Conservation (phyloP, 2,113 vertebrate species). For the Kryptolebias marmoratus region DNA sequence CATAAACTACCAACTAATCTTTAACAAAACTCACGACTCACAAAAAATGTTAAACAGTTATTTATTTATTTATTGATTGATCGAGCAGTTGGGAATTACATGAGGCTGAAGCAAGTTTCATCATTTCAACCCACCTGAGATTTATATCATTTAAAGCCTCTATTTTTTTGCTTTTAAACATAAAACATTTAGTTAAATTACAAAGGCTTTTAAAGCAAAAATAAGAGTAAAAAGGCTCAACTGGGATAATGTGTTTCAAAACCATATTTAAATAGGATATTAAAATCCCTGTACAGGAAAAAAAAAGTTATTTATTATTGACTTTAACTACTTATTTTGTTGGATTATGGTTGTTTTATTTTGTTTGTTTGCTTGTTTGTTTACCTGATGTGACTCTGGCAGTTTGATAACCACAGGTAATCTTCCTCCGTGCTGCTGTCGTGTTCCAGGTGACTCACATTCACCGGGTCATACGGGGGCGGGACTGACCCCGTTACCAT, state of each 20-base stretch:
- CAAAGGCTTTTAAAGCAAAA: too few species aligned
- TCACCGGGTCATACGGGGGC: constrained; percentile 46
- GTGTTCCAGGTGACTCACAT: constrained; percentile 11
- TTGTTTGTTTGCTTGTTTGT: background rate
- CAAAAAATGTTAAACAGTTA: background rate
- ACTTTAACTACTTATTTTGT: too few species aligned
- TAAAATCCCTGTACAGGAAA: too few species aligned
- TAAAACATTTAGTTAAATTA: too few species aligned
- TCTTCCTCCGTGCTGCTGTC: constrained; percentile 34
- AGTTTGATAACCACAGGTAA: constrained; percentile 72
- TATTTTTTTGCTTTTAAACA: too few species aligned
- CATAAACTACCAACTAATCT: background rate
- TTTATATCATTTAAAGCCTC: too few species aligned
- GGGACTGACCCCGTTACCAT: constrained; percentile 33
- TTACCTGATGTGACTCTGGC: constrained; percentile 69
- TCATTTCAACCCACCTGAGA: background rate
- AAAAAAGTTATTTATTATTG: too few species aligned
- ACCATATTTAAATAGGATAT: too few species aligned
- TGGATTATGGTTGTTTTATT: too few species aligned
- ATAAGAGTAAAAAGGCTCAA: too few species aligned
- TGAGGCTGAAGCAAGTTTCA: background rate
- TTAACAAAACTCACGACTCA: background rate
- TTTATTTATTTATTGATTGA: background rate
- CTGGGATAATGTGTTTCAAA: too few species aligned
- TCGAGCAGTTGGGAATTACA: background rate